These are phyloP conservation scores for Denticeps clupeoides DNA, from an alignment of 2,797 vertebrate genomes.

Conservation along the genomic window DNA sequence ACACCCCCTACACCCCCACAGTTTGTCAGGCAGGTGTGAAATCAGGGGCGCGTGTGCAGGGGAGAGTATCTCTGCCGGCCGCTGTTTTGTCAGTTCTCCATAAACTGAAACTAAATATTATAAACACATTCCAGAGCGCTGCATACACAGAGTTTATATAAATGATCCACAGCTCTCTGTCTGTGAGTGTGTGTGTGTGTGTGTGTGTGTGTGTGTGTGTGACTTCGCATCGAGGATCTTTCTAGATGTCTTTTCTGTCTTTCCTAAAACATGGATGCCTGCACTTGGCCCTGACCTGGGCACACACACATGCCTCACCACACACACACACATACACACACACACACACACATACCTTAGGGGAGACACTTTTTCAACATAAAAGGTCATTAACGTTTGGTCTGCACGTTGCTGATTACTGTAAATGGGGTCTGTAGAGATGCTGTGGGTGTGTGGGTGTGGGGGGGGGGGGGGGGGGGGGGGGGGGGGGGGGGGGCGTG, in stretches of 20 bases:
- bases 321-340: conserved; percentile 21
- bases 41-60: conserved; percentile 9
- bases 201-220: conserved; percentile 11
- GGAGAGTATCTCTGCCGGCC: conserved; percentile 25
- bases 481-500: conserved; percentile 32
- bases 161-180: conserved; percentile 24
- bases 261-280: background rate
- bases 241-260: background rate
- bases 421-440: conserved; percentile 59
- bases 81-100: conserved; percentile 39
- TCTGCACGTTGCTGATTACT: conserved; percentile 90
- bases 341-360: conserved; percentile 5
- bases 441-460: background rate
- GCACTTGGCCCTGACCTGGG: conserved; percentile 13
- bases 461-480: background rate
- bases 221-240: conserved; percentile 7
- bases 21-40: conserved; percentile 28
- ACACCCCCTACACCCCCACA: conserved; percentile 21
- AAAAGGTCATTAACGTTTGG: conserved; percentile 78
- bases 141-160: conserved; percentile 29
- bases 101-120: conserved; percentile 50
- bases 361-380: conserved; percentile 25
- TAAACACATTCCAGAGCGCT: conserved; percentile 44
- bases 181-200: conserved; percentile 10
- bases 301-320: conserved; percentile 6